Base-by-base conservation (phyloP, 1,140 invertebrate genomes). In the Drosophila aff. region DNA sequence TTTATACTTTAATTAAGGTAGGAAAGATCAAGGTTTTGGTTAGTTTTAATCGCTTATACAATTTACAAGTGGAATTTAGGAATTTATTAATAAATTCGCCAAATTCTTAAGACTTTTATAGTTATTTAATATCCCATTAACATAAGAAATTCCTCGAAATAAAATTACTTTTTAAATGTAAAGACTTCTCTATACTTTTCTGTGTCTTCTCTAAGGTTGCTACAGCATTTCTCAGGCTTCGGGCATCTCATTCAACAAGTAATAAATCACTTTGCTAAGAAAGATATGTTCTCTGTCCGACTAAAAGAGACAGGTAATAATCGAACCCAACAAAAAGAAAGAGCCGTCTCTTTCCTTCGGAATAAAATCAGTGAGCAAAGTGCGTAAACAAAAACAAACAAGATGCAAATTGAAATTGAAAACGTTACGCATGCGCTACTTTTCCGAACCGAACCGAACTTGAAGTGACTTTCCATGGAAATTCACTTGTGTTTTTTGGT, bases 351-450 rank as follows among this genome's bases (percentile, higher is more conserved):
- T 26, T 49, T 49, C 2, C 23, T 9, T 26, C 11, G 3, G 44
- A 46, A 43, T 6, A 31, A 38, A 66, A 21, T 66, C 36, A 66
- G 44, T n/a, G 5, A 40, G 44, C 50, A 46, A 78, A 80, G 49
- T 60, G 64, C 53, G 41, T 75, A 38, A 53, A 55, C 23, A 62
- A 57, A 84, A 47, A 58, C 47, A 82, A 50, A 49, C 10, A 69
- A 50, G 21, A 66, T 77, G 62, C 46, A 55, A 89, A 82, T 74
- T 90, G 86, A 86, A 90, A 90, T 90, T 86, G 86, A 90, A 90
- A 91, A 86, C 86, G 86, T 86, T 90, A 90, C 86, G 86, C 86
- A 90, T 90, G 86, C 86, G 71, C 46, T 47, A 76, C 83, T 90
- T 72, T 76, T 65, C 64, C 73, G 53, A 57, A 23, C 61, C 73